Conservation (phyloP, 1,140 invertebrate genomes). For the Bombus consobrinus region DNA sequence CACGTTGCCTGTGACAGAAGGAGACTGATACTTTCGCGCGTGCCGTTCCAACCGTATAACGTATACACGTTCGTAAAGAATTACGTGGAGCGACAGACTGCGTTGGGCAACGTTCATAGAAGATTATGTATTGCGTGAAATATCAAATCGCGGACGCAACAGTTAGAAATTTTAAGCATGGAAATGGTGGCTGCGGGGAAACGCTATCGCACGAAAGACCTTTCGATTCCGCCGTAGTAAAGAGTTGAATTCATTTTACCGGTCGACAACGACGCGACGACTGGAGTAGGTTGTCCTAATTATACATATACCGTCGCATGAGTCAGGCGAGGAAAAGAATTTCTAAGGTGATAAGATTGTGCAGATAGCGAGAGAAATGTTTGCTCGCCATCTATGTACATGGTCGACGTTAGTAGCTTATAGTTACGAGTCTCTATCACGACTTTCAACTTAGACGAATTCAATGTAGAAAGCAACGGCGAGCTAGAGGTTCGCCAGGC, state of each 20-base stretch:
- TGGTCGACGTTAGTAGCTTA: too few species aligned
- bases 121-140: not conserved
- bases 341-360: slow-evolving; percentile 38
- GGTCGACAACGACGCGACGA: not conserved
- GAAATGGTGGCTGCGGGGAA: not conserved
- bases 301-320: not conserved
- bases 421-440: not conserved
- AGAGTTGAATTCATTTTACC: not conserved
- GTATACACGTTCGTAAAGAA: not conserved
- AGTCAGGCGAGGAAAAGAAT: slow-evolving; percentile 34
- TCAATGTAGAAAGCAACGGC: not conserved
- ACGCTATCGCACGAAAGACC: not conserved
- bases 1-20: not conserved
- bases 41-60: not conserved
- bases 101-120: not conserved
- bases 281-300: slow-evolving; percentile 14
- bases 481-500: too few species aligned
- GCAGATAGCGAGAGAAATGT: slow-evolving; percentile 45
- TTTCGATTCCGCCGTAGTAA: not conserved
- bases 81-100: not conserved
- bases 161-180: too few species aligned
- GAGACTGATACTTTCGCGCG: not conserved
- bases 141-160: not conserved
- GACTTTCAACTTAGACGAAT: not conserved
- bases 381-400: not conserved